These are phyloP conservation scores for Zeus faber DNA, from an alignment of 2,113 vertebrate genomes.

Conservation along the genomic window DNA sequence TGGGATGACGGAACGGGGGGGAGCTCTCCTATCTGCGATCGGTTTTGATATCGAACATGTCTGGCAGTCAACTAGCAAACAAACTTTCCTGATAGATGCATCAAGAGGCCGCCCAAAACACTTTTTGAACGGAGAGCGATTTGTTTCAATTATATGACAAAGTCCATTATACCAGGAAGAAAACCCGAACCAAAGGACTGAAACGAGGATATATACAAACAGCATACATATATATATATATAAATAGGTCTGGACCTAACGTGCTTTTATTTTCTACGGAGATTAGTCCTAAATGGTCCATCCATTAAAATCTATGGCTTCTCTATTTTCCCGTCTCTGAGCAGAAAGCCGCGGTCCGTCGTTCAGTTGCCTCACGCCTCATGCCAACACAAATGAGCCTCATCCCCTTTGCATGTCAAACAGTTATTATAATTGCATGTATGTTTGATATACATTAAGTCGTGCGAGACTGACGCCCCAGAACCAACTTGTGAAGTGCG, in stretches of 20 bases:
- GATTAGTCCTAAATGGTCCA: too few species aligned
- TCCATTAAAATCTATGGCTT: too few species aligned
- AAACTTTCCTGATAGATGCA: slow-evolving; percentile 39
- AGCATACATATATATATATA: too few species aligned
- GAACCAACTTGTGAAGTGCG: slow-evolving; percentile 9
- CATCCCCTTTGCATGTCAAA: slow-evolving; percentile 11
- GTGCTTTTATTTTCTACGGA: too few species aligned
- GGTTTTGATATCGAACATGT: slow-evolving; percentile 58
- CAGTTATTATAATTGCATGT: slow-evolving; percentile 26
- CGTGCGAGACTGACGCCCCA: slow-evolving; percentile 5
- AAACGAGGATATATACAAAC: too few species aligned
- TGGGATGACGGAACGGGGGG: slow-evolving; percentile 68
- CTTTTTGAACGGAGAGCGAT: slow-evolving; percentile 22
- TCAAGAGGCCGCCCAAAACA: slow-evolving; percentile 18
- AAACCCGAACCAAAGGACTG: too few species aligned
- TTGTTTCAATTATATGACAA: slow-evolving; percentile 25
- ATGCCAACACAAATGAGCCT: slow-evolving; percentile 18
- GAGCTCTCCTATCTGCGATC: slow-evolving; percentile 63
- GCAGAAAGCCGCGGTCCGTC: too few species aligned
- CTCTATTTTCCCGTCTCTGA: too few species aligned
- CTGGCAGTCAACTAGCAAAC: slow-evolving; percentile 49
- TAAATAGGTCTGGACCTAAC: too few species aligned
- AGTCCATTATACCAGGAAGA: slow-evolving; percentile 21
- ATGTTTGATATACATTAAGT: slow-evolving; percentile 24
- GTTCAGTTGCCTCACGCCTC: too few species aligned